Evolutionary conservation across 2,113 vertebrate species (phyloP).

Genomic region (Heptranchias perlo): DNA sequence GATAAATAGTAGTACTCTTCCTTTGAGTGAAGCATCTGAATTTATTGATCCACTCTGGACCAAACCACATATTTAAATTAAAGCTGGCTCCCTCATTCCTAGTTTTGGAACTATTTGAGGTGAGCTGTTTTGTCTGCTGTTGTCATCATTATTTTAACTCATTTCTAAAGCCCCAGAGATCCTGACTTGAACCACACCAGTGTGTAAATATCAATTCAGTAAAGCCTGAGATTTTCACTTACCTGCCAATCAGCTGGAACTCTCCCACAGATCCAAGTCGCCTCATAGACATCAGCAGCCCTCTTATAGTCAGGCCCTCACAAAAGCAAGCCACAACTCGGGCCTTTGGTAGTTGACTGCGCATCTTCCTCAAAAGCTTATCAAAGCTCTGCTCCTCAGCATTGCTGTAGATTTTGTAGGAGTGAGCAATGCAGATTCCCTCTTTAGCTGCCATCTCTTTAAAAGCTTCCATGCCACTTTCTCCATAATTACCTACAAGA

Average conservation of each 20-base stretch:
- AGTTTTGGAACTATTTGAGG: neutral
- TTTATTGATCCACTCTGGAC: neutral
- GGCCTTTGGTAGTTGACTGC: constrained; percentile 85
- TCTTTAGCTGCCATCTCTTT: constrained; percentile 95
- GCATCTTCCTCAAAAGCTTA: constrained; percentile 79
- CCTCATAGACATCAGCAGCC: constrained; percentile 94
- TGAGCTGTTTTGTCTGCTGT: neutral
- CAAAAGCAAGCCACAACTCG: constrained; percentile 96
- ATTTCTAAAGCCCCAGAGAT: neutral
- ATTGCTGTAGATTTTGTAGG: constrained; percentile 98
- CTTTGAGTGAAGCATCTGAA: neutral
- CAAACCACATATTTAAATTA: neutral
- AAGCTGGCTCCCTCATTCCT: neutral
- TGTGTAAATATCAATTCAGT: neutral
- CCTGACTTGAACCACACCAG: neutral
- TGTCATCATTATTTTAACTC: neutral
- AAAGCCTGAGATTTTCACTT: constrained; percentile 50
- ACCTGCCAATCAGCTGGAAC: constrained; percentile 94
- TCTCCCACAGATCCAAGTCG: constrained; percentile 81
- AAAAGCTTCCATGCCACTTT: constrained; percentile 99
- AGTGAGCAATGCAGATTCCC: constrained; percentile 95
- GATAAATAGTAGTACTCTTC: neutral
- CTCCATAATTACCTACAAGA: constrained; percentile 86
- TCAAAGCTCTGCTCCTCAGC: constrained; percentile 93
- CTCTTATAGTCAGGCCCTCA: constrained; percentile 94